Evolutionary conservation across 2,113 vertebrate species (phyloP).

Genomic region (Ophiodon elongatus): DNA sequence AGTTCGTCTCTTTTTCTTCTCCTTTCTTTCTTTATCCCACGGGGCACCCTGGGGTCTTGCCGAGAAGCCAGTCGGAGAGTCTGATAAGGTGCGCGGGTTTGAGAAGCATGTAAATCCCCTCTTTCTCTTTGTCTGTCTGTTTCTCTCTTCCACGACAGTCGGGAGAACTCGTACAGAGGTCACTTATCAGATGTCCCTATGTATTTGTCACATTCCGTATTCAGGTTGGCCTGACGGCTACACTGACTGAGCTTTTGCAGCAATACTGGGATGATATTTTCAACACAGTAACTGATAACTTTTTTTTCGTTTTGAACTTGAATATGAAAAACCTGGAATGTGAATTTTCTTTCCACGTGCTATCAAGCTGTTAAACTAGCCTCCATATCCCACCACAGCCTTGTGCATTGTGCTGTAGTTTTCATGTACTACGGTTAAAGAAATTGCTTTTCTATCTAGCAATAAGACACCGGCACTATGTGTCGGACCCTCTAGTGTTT

Average conservation of each 20-base stretch:
- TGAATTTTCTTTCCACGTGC: not conserved
- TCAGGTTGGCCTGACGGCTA: conserved; percentile 14
- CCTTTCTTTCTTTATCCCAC: conserved; percentile 2
- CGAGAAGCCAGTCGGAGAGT: conserved; percentile 25
- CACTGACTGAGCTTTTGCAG: not conserved
- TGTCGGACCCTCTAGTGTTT: too few relatives aligned
- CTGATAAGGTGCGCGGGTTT: conserved; percentile 39
- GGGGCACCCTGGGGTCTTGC: conserved; percentile 21
- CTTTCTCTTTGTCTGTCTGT: not conserved
- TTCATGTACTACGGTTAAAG: not conserved
- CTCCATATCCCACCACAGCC: not conserved
- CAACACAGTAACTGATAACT: not conserved
- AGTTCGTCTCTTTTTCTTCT: conserved; percentile 28
- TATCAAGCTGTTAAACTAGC: not conserved
- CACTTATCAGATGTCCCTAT: conserved; percentile 19
- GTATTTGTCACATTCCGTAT: conserved; percentile 9
- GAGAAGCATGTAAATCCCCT: conserved; percentile 13
- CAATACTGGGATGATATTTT: not conserved
- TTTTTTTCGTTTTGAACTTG: not conserved
- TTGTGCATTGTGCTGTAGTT: not conserved
- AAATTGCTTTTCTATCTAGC: too few relatives aligned
- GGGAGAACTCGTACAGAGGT: conserved; percentile 17
- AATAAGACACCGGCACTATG: too few relatives aligned
- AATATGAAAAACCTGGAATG: not conserved
- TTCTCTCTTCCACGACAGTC: conserved; percentile 14